Conservation (phyloP, 2,888 invertebrate species). For the Eledone cirrhosa region DNA sequence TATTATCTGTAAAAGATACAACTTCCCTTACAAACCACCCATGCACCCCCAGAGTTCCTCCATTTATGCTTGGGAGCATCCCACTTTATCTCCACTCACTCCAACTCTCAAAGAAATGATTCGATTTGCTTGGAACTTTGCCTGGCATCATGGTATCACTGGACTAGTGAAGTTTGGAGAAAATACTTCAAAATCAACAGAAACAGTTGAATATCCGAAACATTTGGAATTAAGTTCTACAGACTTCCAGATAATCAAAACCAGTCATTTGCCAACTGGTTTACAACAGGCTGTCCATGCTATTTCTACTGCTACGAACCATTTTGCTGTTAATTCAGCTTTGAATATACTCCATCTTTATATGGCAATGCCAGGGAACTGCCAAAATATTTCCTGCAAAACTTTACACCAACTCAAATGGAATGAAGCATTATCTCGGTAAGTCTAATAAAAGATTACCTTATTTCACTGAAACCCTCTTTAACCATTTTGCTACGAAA, state of each 20-base stretch:
- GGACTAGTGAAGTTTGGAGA: constrained; percentile 45
- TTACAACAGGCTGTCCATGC: constrained; percentile 50
- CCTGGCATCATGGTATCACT: constrained; percentile 61
- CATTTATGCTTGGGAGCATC: constrained; percentile 45
- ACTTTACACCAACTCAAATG: constrained; percentile 52
- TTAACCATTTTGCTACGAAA: too few species aligned
- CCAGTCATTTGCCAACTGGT: constrained; percentile 49
- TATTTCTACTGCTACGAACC: constrained; percentile 60
- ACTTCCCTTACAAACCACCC: constrained; percentile 57
- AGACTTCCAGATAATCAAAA: constrained; percentile 48
- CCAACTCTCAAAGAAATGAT: constrained; percentile 56
- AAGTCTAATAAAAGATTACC: constrained; percentile 19
- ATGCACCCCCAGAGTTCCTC: constrained; percentile 57
- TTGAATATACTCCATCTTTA: constrained; percentile 48
- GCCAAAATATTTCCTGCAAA: constrained; percentile 35
- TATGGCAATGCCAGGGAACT: constrained; percentile 41
- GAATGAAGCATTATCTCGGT: constrained; percentile 56
- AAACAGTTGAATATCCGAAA: constrained; percentile 43
- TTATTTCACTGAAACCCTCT: too few species aligned
- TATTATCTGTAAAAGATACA: constrained; percentile 46
- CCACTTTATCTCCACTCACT: constrained; percentile 49
- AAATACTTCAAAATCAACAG: neutral
- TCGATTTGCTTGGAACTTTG: constrained; percentile 59
- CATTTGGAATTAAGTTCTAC: constrained; percentile 49
- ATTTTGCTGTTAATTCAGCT: constrained; percentile 48